Evolutionary conservation across 2,888 invertebrate genomes (phyloP).

Genomic region (Tachystola acroxantha): DNA sequence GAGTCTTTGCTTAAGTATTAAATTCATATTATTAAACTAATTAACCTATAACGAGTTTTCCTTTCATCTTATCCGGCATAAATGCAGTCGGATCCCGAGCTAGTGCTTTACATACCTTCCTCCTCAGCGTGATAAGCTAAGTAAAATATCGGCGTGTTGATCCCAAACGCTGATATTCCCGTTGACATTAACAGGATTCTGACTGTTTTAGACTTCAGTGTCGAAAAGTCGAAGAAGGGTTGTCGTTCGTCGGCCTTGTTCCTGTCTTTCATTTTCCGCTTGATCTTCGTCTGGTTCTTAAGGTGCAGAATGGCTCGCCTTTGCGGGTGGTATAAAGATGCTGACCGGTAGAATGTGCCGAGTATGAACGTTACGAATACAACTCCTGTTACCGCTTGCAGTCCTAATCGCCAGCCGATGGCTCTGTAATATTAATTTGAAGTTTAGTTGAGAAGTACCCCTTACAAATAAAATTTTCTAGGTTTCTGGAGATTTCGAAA

Average conservation of each 20-base stretch:
- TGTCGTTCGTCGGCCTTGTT: constrained; percentile 87
- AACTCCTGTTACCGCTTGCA: constrained; percentile 91
- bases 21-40: no score
- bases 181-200: constrained; percentile 89
- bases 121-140: constrained; percentile 88
- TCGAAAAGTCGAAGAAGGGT: constrained; percentile 92
- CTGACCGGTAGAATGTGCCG: constrained; percentile 92
- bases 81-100: not conserved
- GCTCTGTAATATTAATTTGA: constrained; percentile 77
- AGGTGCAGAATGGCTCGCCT: constrained; percentile 91
- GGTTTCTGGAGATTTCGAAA: no score
- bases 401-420: constrained; percentile 88
- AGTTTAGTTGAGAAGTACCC: no score
- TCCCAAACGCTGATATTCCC: constrained; percentile 88
- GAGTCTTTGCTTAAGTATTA: no score
- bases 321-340: constrained; percentile 92
- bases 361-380: constrained; percentile 90
- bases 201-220: constrained; percentile 90
- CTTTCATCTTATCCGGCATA: no score
- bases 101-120: constrained; percentile 72
- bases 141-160: constrained; percentile 91
- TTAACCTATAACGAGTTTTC: no score
- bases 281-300: constrained; percentile 86
- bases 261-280: constrained; percentile 89
- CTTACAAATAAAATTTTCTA: no score